A percentile compares a stretch with the other conserved stretches of the same genome.
Conservation (phyloP, 2,888 invertebrate genomes). For the Philopedon plagiatum region DNA sequence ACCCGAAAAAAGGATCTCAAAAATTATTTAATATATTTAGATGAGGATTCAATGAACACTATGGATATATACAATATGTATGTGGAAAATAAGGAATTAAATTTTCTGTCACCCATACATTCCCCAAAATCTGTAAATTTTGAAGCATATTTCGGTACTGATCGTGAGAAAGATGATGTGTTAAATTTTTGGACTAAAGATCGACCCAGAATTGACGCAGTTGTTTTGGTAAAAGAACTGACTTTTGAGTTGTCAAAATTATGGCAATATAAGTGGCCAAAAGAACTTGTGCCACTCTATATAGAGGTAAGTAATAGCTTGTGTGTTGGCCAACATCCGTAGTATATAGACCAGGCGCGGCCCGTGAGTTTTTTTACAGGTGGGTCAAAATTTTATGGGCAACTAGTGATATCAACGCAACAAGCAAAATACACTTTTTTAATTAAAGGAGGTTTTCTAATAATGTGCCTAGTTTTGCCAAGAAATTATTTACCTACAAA, state of each 20-base stretch:
- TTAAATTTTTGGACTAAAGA: slow-evolving; percentile 74
- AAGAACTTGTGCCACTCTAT: slow-evolving; percentile 73
- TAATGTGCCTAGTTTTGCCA: too few species aligned
- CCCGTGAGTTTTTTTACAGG: too few species aligned
- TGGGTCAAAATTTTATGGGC: too few species aligned
- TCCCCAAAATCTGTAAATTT: slow-evolving; percentile 60
- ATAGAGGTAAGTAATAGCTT: slow-evolving; percentile 73
- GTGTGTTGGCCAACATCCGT: background rate
- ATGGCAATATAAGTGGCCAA: slow-evolving; percentile 79
- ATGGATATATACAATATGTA: slow-evolving; percentile 76
- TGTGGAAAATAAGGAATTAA: slow-evolving; percentile 66
- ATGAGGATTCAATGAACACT: slow-evolving; percentile 75
- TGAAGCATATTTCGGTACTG: slow-evolving; percentile 77
- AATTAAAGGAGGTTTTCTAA: too few species aligned
- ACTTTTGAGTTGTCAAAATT: slow-evolving; percentile 73
- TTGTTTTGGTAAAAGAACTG: slow-evolving; percentile 75
- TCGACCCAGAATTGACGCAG: slow-evolving; percentile 73
- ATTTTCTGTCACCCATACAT: slow-evolving; percentile 61
- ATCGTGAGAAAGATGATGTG: slow-evolving; percentile 77
- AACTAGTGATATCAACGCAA: too few species aligned
- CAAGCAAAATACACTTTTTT: too few species aligned
- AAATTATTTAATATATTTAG: background rate
- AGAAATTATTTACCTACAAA: too few species aligned
- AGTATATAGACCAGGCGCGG: too few species aligned
- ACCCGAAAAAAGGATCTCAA: too few species aligned